Percentiles rank a stretch among this genome's conserved stretches.
phyloP scores from a whole-genome alignment of 2,113 vertebrate genomes.

The Ceratotherium simum region DNA sequence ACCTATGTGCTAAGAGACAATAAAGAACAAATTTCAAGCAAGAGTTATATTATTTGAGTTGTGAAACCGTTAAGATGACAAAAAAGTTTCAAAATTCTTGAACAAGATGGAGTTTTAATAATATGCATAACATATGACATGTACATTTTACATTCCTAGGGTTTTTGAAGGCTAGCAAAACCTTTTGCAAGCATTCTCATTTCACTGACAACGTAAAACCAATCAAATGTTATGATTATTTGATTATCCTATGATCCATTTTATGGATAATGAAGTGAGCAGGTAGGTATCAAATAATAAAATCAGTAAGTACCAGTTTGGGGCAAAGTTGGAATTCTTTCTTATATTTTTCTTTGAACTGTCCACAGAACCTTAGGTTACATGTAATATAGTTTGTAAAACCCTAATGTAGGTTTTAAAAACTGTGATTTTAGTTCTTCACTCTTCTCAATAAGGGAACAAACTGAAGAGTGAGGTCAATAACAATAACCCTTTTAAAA shows the following conservation, averaged over 20 bases:
- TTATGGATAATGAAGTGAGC: conserved; percentile 39
- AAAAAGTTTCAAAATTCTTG: conserved; percentile 54
- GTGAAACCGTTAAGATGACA: conserved; percentile 32
- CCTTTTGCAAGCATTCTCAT: conserved; percentile 37
- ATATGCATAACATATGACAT: neutral
- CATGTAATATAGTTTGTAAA: conserved; percentile 54
- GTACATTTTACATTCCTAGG: neutral
- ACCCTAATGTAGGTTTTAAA: conserved; percentile 24
- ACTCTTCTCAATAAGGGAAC: conserved; percentile 44
- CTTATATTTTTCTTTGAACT: conserved; percentile 25
- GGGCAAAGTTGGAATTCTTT: conserved; percentile 23
- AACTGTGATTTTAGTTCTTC: conserved; percentile 42
- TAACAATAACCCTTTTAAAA: conserved; percentile 62
- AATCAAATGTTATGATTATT: neutral
- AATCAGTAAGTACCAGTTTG: conserved; percentile 14
- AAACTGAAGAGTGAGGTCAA: conserved; percentile 30
- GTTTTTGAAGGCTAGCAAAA: neutral
- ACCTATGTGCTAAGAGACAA: conserved; percentile 3
- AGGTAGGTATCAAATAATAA: conserved; percentile 55
- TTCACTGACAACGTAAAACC: conserved; percentile 23
- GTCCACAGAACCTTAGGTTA: conserved; percentile 15
- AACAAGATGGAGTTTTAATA: neutral
- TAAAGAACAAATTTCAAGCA: conserved; percentile 45
- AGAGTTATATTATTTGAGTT: conserved; percentile 15
- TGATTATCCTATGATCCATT: conserved; percentile 1